These are phyloP conservation scores for Charanyca ferruginea DNA, from an alignment of 2,888 invertebrate species.

Conservation along the genomic window DNA sequence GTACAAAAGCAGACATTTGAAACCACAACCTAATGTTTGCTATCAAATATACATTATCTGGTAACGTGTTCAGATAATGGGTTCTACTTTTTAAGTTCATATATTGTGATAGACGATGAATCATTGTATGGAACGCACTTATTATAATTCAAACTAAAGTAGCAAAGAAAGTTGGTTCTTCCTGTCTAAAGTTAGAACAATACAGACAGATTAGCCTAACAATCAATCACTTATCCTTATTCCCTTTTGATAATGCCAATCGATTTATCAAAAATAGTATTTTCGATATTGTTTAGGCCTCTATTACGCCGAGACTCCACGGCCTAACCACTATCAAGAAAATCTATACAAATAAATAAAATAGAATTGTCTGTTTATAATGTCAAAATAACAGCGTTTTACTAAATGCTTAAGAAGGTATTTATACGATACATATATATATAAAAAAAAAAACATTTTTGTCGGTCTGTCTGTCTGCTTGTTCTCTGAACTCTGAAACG, in stretches of 20 bases:
- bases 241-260: slow-evolving; percentile 5
- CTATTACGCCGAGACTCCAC: background rate
- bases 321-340: too few species aligned
- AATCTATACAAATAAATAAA: too few species aligned
- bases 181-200: slow-evolving; percentile 28
- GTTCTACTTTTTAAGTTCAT: slow-evolving; percentile 14
- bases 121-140: slow-evolving; percentile 13
- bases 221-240: slow-evolving; percentile 30
- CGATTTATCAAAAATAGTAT: slow-evolving; percentile 6
- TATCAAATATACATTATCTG: slow-evolving; percentile 26
- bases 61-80: slow-evolving; percentile 21
- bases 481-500: too few species aligned
- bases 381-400: too few species aligned
- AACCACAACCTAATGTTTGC: slow-evolving; percentile 15
- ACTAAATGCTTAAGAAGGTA: too few species aligned
- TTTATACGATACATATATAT: too few species aligned
- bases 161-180: slow-evolving; percentile 24
- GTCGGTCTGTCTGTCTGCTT: too few species aligned
- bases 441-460: too few species aligned
- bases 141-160: background rate
- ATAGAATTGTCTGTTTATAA: too few species aligned
- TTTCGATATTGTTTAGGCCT: background rate
- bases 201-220: slow-evolving; percentile 9
- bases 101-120: slow-evolving; percentile 3
- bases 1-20: slow-evolving; percentile 38